Conservation (phyloP, 2,113 vertebrate genomes). For the Passer domesticus region DNA sequence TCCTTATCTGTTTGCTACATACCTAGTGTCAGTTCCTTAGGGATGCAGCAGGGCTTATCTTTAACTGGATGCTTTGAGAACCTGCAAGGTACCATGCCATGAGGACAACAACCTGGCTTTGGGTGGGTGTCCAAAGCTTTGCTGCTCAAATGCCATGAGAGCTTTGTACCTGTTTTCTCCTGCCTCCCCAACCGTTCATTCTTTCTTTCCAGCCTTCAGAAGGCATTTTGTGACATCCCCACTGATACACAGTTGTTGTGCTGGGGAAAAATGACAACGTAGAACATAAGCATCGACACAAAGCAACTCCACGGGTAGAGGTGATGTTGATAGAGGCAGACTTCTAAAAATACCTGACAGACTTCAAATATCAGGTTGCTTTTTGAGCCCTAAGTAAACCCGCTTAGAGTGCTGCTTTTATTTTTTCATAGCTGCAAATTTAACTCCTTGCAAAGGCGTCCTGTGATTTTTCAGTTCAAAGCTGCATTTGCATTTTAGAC, state of each 20-base stretch:
- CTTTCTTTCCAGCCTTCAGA: neutral
- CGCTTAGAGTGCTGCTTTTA: neutral
- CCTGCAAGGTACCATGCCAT: rapidly evolving
- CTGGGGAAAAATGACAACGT: neutral
- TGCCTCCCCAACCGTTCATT: neutral
- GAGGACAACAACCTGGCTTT: neutral
- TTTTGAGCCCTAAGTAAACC: neutral
- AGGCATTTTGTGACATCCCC: neutral
- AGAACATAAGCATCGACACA: neutral
- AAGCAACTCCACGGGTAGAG: rapidly evolving
- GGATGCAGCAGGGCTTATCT: neutral
- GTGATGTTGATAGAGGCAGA: neutral
- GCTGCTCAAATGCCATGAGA: neutral
- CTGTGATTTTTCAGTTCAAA: neutral
- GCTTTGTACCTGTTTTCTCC: neutral
- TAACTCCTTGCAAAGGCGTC: neutral
- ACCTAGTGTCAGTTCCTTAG: neutral
- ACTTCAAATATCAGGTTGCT: neutral
- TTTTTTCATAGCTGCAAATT: neutral
- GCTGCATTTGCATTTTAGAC: neutral
- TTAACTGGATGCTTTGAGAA: neutral
- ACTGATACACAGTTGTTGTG: neutral
- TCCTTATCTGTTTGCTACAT: neutral
- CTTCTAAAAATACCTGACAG: conserved; percentile 12
- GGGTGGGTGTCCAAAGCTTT: neutral